Evolutionary conservation across 1,140 invertebrate genomes (phyloP), one percentile per base, ranked within the genome.

Genomic region (Scaptomyza graminum): DNA sequence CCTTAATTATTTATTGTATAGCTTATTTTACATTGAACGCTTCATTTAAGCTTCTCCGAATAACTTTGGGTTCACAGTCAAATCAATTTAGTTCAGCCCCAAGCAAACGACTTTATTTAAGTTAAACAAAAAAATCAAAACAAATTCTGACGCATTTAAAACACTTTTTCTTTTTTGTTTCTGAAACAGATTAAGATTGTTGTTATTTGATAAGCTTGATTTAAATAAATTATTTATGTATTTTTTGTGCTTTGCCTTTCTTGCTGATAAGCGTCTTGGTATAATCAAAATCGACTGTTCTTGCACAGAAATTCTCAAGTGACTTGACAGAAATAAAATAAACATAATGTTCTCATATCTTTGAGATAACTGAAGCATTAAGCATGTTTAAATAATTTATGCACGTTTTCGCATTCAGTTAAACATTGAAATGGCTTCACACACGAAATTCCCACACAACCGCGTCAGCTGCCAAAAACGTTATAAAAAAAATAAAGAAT

Each of bases 391-490:
- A 22, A 22, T 22, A 22, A 22, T 22, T 3, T n/a, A 13, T 46
- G 52, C 41, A 34, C 13, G 25, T 22, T 31, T 18, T 25, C 41
- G 46, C 13, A 47, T 39, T 34, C 47, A 15, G 49, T 18, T 60
- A 41, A 57, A 79, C 62, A 63, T 63, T 73, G 37, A 50, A 63
- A 60, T 46, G 55, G 69, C 60, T 79, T 65, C n/a, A 34, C 31
- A 34, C n/a, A n/a, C 37, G 1, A 2, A 47, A 62, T 71, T 77
- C 60, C 54, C 62, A 50, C 82, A 76, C 51, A 66, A 8, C 0
- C 9, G 9, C 46, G 82, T 82, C 82, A 85, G 75, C 57, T 87
- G 82, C 82, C 56, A 82, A 81, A 78, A 72, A 85, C 82, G 82
- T 85, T 87, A 85, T 25, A 63, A 61, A 43, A 22, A 63, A 61